Evolutionary conservation across 1,140 invertebrate species (phyloP).

Genomic region (Drosophila tropicalis): DNA sequence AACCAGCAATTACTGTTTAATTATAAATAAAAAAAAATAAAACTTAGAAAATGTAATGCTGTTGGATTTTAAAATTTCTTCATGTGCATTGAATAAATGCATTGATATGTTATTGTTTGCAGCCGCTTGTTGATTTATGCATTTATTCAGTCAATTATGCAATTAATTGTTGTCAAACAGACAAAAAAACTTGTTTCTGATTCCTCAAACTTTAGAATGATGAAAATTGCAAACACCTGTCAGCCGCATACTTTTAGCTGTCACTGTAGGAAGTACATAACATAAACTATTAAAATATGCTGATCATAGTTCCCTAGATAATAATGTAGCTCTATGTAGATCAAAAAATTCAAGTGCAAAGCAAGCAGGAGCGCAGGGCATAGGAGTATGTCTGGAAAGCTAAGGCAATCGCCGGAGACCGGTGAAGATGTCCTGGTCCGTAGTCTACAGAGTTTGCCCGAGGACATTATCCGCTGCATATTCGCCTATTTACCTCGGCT

Average conservation of each 20-base stretch:
- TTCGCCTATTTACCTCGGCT: constrained; percentile 41
- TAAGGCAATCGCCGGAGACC: neutral
- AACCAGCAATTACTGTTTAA: too few relatives aligned
- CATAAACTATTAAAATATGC: constrained; percentile 12
- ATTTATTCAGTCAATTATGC: constrained; percentile 76
- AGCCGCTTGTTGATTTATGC: constrained; percentile 58
- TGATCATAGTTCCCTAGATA: constrained; percentile 22
- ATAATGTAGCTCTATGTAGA: constrained; percentile 10
- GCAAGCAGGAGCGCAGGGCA: neutral
- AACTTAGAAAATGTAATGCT: constrained; percentile 14
- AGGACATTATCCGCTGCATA: constrained; percentile 47
- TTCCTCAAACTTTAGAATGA: constrained; percentile 45
- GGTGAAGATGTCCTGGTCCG: neutral
- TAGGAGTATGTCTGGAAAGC: constrained; percentile 26
- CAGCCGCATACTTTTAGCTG: constrained; percentile 39
- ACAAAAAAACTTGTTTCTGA: constrained; percentile 60
- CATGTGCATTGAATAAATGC: constrained; percentile 22
- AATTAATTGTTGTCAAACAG: constrained; percentile 74
- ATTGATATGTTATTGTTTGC: constrained; percentile 34
- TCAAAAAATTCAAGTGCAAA: constrained; percentile 6
- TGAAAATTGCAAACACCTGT: constrained; percentile 68
- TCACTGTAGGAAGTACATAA: constrained; percentile 57
- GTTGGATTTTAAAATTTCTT: neutral
- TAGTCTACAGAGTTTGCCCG: constrained; percentile 41
- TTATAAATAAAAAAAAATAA: too few relatives aligned